Percentiles rank a stretch among this genome's conserved stretches.
These are phyloP conservation scores for Lissonota sp. DNA, from an alignment of 2,888 invertebrate species.

Conservation along the genomic window DNA sequence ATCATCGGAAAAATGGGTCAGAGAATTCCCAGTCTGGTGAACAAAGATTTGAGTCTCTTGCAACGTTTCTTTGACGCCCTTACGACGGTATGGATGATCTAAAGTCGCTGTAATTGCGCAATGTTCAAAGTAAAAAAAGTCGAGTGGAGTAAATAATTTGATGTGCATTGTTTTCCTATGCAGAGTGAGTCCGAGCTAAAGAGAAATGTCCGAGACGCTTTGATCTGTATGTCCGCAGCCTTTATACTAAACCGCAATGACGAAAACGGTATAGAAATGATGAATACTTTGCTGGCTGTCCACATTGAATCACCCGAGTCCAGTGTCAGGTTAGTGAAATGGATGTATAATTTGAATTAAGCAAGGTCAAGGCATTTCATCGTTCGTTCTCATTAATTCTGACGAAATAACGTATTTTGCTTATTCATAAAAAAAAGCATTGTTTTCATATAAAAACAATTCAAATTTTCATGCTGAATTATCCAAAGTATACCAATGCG, in stretches of 20 bases:
- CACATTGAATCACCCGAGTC: slow-evolving; percentile 91
- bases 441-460: too few species aligned
- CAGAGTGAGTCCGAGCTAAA: slow-evolving; percentile 79
- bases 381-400: too few species aligned
- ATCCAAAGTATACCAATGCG: too few species aligned
- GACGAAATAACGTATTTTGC: too few species aligned
- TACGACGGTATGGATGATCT: slow-evolving; percentile 80
- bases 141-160: not conserved
- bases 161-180: not conserved
- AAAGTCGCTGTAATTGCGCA: not conserved
- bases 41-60: slow-evolving; percentile 87
- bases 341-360: too few species aligned
- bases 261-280: slow-evolving; percentile 83
- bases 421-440: too few species aligned
- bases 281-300: slow-evolving; percentile 89
- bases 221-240: slow-evolving; percentile 79
- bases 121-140: not conserved
- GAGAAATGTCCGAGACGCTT: slow-evolving; percentile 78
- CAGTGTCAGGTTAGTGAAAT: slow-evolving; percentile 80
- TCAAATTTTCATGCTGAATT: too few species aligned
- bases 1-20: slow-evolving; percentile 89
- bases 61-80: slow-evolving; percentile 85
- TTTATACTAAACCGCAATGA: slow-evolving; percentile 79
- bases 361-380: too few species aligned
- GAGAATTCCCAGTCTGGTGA: slow-evolving; percentile 87